phyloP scores from a whole-genome alignment of 2,113 vertebrate species.

The Caloenas nicobarica region DNA sequence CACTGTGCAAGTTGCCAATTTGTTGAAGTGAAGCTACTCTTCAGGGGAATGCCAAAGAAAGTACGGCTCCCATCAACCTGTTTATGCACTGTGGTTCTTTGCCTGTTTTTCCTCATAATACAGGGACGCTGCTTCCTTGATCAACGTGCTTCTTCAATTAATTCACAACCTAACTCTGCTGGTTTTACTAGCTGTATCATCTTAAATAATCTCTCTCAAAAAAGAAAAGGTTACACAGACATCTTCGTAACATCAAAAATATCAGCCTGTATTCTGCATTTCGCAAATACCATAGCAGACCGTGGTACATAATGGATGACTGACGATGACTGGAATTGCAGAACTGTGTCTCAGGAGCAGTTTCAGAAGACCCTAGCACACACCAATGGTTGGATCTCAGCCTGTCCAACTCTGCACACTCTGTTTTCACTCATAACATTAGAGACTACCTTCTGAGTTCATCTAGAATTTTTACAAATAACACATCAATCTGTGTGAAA shows the following conservation, averaged over 20 bases:
- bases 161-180: not conserved
- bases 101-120: not conserved
- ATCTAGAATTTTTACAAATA: not conserved
- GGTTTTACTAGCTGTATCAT: not conserved
- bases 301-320: accelerated
- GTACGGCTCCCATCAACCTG: not conserved
- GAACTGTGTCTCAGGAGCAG: not conserved
- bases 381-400: not conserved
- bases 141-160: not conserved
- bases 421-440: not conserved
- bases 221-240: not conserved
- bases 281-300: not conserved
- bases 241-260: not conserved
- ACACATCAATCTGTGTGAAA: accelerated
- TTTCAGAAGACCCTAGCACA: not conserved
- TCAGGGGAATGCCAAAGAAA: not conserved
- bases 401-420: not conserved
- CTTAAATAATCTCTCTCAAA: not conserved
- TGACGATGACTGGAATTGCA: not conserved
- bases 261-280: not conserved
- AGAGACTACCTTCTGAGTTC: not conserved
- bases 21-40: not conserved
- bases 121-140: not conserved
- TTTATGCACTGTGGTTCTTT: not conserved
- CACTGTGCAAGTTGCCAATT: not conserved